Evolutionary conservation across 2,888 invertebrate genomes (phyloP), one percentile per base, ranked within the genome.

Genomic region (Dryobota labecula): DNA sequence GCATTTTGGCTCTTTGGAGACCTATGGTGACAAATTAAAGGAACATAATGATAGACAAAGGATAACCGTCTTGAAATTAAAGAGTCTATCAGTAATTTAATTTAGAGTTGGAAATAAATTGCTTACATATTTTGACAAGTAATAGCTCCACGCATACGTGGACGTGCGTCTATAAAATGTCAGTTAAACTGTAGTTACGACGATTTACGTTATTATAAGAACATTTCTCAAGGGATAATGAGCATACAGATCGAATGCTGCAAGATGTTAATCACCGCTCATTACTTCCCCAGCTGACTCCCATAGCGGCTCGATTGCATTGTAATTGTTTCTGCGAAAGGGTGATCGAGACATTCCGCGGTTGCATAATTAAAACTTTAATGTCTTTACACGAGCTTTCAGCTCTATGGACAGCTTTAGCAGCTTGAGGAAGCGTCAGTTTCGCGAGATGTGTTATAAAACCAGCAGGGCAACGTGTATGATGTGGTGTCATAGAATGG

Each of bases 271-370:
- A 88, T 90, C 85, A 85, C 78, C 74, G 62, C 74, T 87, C 84
- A 87, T 88, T 90, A 87, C 86, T 86, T 87, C 87, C 83, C 80
- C 81, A 76, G 73, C 85, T 58, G 77, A 78, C 73, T 85, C 76
- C 86, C 83, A 89, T 85, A 84, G 84, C 77, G 75, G 68, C 84
- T 71, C 86, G 84, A 88, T 88, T 89, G 85, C 85, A 74, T 75
- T 81, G 84, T 88, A 87, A 90, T 91, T 86, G 84, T 83, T 89
- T 86, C 87, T 86, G 70, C 70, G 86, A 86, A 85, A 83, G 87
- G 86, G 82, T 85, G 77, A 73, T 70, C 75, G 74, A 73, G 73
- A 80, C 75, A 77, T 74, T 79, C 73, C 68, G 70, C 33, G 58
- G 61, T 83, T 84, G 65, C 74, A 67, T 81, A 80, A 82, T 82